Conservation (phyloP, 2,113 vertebrate species). For the Rhynchopsitta pachyrhyncha region DNA sequence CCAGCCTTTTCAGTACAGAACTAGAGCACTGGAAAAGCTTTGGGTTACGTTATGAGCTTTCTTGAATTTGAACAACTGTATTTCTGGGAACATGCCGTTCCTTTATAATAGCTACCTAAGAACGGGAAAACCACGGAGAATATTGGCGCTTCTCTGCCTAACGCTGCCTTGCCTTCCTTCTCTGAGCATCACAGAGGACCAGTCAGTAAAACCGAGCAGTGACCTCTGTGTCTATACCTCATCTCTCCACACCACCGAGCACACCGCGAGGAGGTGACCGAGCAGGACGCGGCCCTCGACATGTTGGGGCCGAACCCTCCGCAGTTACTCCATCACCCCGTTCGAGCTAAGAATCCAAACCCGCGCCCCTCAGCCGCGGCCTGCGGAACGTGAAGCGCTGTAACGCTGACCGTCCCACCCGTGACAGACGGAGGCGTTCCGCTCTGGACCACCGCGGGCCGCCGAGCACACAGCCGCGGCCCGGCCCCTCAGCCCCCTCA, state of each 20-base stretch:
- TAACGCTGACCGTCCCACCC: not conserved
- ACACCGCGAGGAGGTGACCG: accelerated
- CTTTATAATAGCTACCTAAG: not conserved
- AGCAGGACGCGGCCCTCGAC: not conserved
- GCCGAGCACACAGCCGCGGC: not conserved
- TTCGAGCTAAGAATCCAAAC: not conserved
- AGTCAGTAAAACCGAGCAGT: not conserved
- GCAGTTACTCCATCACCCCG: too few species aligned
- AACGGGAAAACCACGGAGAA: not conserved
- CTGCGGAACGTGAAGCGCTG: not conserved
- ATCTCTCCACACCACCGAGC: accelerated
- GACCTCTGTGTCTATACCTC: not conserved
- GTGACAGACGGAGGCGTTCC: not conserved
- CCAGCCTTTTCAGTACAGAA: not conserved
- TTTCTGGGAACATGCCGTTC: not conserved
- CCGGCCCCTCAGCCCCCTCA: too few species aligned
- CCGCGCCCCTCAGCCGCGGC: not conserved
- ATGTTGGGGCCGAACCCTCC: not conserved
- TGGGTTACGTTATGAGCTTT: not conserved
- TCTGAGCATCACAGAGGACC: not conserved
- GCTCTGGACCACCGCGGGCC: too few species aligned
- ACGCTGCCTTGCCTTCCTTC: not conserved
- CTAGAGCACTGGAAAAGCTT: not conserved
- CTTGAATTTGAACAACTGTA: not conserved
- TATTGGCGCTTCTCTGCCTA: accelerated